Base-by-base conservation (phyloP, 2,113 vertebrate species). In the Oryzias woworae region DNA sequence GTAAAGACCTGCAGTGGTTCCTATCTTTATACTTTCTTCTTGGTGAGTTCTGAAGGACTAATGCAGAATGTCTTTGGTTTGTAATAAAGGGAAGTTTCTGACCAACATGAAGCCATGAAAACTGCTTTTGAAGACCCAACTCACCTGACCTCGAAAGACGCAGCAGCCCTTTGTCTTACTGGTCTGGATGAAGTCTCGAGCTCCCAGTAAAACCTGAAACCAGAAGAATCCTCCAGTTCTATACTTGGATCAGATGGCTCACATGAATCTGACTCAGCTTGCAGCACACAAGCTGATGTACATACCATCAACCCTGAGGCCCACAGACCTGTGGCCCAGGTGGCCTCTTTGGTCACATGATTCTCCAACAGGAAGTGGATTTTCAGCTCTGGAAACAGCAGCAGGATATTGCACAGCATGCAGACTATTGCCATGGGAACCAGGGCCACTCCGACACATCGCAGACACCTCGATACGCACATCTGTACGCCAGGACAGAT, bases 281-380 rank as follows among this genome's bases (percentile, higher is more conserved):
- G 42, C 31, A 53, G 31, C 17, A 28, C 26, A 16, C 52, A 5
- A n/a, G 15, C 6, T 1, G 17, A 36, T 36, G 36, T 31, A 20
- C 58, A 10, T 73, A 95, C 95, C 91, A 94, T 73, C 50, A 95
- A 54, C 12, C 94, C 95, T 0, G 93, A 93, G 0, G 90, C 93
- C 73, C 93, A 75, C 50, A 96, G 74, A 1, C 95, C 95, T 0
- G 85, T 90, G 81, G 92, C 84, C 86, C 92, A 91, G 24, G 69
- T 87, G 18, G 93, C 94, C 55, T 95, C 92, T 43, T 69, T 26
- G 68, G 94, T 94, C 82, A 96, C 83, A 2, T 93, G 79, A 70
- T 52, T 14, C 48, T 93, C 92, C 80, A 90, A 20, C 57, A 83
- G 53, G 83, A 91, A 93, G 56, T 53, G 71, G 43, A 66, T 16